Base-by-base conservation (phyloP, 2,797 vertebrate genomes). In the Orientallactaga sibirica region DNA sequence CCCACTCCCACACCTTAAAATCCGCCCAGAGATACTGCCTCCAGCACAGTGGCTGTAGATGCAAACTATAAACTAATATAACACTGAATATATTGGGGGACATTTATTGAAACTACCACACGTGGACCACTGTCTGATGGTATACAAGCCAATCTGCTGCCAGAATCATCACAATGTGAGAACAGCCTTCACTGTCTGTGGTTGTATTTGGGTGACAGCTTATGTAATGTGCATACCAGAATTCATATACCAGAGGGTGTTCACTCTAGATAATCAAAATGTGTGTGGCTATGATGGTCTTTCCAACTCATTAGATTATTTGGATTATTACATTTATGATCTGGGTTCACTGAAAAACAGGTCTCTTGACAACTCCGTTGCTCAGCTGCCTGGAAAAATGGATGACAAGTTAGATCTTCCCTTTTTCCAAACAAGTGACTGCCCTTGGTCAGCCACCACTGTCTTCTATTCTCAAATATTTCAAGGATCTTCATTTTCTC, bases 111-210 rank as follows among this genome's bases (percentile, higher is more conserved):
- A 37, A 37, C 33, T 37, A 37, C 2, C 33, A 37, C 33, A 37
- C 33, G 33, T 99, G 67, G 99, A 99, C 96, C 98, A 98, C 16
- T 99, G 98, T 61, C 92, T 98, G 15, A 86, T 98, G 61, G 98
- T 99, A 10, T 94, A 98, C 83, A 98, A 97, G 88, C 98, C 99
- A 0, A 85, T 99, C 94, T 99, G 98, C 98, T 98, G 98, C 85
- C 98, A 99, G 95, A 99, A 99, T 81, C 98, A 98, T 77, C 98
- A 98, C n/a, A 98, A 16, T 0, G 88, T 98, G 52, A 66, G 95
- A 67, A 87, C 96, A 2, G n/a, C 98, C 1, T 96, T 76, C 0
- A 0, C 70, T 0, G 22, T 98, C 19, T 98, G 98, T n/a, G 78
- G 94, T 0, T 88, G 97, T 58, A 97, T 98, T 73, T 99, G 99